Evolutionary conservation across 2,113 vertebrate species (phyloP), one percentile per base, ranked within the genome.

Genomic region (Anguilla rostrata): DNA sequence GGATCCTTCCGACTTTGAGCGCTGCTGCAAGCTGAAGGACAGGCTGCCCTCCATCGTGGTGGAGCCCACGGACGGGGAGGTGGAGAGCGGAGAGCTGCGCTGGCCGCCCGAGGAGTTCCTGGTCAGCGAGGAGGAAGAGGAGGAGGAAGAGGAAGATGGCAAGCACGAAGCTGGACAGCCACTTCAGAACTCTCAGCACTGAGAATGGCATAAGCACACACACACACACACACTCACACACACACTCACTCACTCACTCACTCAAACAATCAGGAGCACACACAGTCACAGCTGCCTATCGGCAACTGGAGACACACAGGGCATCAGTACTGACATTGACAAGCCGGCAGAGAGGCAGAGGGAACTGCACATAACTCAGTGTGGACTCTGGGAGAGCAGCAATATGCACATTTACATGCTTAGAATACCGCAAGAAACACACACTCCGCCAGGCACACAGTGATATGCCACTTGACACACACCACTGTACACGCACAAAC

Each of bases 71-170:
- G 98, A 99, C 85, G 98, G 98, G 0, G 98, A 99, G 0, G 98
- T 99, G 84, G 98, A 99, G 92, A 99, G 98, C 0, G 98, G 98
- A 0, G 98, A 99, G 95, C 96, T 99, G 63, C 96, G 98, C 92
- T 99, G 98, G 98, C 98, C 98, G 0, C 98, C 98, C 0, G 98
- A 99, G 85, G 98, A 99, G 91, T 98, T 98, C 90, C 91, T 98
- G 0, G 97, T 98, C 90, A 97, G 97, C 84, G 97, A 97, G 66
- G 96, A 95, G 0, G 96, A 96, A 0, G 96, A 95, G 0, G 96
- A 97, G 0, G 94, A 92, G 84, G 93, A 92, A 0, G 94, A 95
- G 29, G 92, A 92, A 84, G 94, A 94, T 0, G 93, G 94, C 49
- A 93, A 86, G 29, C 94, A 95, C 83, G 96, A 94, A 89, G 95